Base-by-base conservation (phyloP, 2,888 invertebrate genomes). In the Spodoptera picta region DNA sequence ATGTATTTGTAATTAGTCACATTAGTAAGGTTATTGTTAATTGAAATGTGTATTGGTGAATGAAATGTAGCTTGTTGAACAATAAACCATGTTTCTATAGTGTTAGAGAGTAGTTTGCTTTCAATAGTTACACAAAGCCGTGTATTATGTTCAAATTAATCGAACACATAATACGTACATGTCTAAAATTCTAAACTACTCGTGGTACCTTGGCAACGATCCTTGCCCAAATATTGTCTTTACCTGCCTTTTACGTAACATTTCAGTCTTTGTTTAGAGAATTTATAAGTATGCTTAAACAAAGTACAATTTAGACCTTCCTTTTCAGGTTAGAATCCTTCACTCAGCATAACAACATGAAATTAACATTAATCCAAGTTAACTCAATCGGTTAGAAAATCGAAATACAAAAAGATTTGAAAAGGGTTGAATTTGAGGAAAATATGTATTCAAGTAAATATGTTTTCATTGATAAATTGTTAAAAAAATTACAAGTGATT, bases 291-390 rank as follows among this genome's bases (percentile, higher is more conserved):
- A 14, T 12, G 36, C 2, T 36, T 7, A 31, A 24, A 27, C 19
- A 41, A 57, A 49, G n/a, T 41, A 44, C 23, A 3, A 5, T 12
- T 31, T 41, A 12, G 14, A 42, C 14, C 44, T 14, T 45, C 44
- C 9, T 52, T 48, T 7, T 52, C 5, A 14, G n/a, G 31, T 7
- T 60, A 45, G n/a, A 5, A 27, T 14, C 43, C 54, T 43, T 65
- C 42, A 51, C 42, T 48, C 11, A 50, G 11, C 9, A n/a, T 2
- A 31, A 4, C 19, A 48, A 11, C 36, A 43, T 41, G 23, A 50
- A 44, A 64, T 54, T 65, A 56, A 56, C 46, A 44, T 66, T 66
- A 53, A 61, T 71, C 41, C 52, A 31, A 47, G 51, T 27, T 49
- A 36, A 4, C 9, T 11, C 10, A 9, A 43, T 10, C n/a, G 46